Conservation (phyloP, 2,888 invertebrate species). For the Hypomecis atomaria region DNA sequence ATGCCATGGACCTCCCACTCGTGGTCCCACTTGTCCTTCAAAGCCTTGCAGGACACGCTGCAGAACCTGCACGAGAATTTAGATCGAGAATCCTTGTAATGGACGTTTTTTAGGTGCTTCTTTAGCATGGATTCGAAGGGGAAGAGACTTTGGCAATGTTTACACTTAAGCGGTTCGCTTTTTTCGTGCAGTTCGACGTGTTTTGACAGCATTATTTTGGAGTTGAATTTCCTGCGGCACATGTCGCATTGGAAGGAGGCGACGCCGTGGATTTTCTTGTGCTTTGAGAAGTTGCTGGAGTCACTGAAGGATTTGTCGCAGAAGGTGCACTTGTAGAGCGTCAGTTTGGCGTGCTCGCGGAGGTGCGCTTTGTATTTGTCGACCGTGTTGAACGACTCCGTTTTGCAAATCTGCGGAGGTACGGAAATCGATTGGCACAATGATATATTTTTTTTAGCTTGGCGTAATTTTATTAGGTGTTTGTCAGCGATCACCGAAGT, state of each 20-base stretch:
- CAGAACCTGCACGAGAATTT: slow-evolving; percentile 72
- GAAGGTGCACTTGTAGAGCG: slow-evolving; percentile 76
- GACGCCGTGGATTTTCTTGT: slow-evolving; percentile 77
- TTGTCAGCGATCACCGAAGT: no score
- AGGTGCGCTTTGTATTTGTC: slow-evolving; percentile 79
- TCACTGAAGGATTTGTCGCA: slow-evolving; percentile 81
- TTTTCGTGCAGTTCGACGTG: slow-evolving; percentile 78
- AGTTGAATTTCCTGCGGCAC: slow-evolving; percentile 77
- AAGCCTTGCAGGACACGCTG: slow-evolving; percentile 56
- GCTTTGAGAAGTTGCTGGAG: slow-evolving; percentile 81
- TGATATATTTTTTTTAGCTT: no score
- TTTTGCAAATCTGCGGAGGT: slow-evolving; percentile 33
- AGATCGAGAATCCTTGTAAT: slow-evolving; percentile 53
- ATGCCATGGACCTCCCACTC: slow-evolving; percentile 76
- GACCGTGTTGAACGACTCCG: slow-evolving; percentile 64
- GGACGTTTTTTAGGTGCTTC: slow-evolving; percentile 70
- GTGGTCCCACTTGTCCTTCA: slow-evolving; percentile 80
- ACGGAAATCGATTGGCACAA: no score
- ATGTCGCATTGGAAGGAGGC: slow-evolving; percentile 74
- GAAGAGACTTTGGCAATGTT: slow-evolving; percentile 65
- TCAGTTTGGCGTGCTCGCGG: slow-evolving; percentile 77
- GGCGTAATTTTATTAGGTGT: no score
- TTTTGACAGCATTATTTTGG: slow-evolving; percentile 74
- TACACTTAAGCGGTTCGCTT: slow-evolving; percentile 64
- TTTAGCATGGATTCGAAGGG: slow-evolving; percentile 77